Conservation (phyloP, 2,113 vertebrate species). For the Arothron firmamentum region DNA sequence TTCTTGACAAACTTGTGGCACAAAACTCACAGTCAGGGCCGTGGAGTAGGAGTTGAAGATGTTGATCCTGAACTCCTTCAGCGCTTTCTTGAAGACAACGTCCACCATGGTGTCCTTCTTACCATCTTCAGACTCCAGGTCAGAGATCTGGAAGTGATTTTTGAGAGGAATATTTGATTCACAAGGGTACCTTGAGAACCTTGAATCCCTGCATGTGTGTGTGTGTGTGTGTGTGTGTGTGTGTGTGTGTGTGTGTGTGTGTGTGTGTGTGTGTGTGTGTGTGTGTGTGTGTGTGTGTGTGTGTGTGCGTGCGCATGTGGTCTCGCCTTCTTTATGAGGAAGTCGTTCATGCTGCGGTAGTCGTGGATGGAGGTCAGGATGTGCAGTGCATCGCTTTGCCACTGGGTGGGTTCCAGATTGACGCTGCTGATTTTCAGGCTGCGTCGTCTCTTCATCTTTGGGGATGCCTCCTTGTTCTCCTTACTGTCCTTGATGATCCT, state of each 20-base stretch:
- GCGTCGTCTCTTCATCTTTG: constrained; percentile 84
- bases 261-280: background rate
- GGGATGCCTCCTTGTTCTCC: constrained; percentile 93
- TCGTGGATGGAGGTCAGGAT: constrained; percentile 86
- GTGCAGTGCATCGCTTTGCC: constrained; percentile 89
- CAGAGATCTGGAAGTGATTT: constrained; percentile 81
- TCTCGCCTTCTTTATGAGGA: constrained; percentile 93
- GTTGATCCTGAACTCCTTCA: constrained; percentile 96
- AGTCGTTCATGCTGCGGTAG: constrained; percentile 96
- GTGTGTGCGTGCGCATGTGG: no score
- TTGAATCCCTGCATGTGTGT: background rate
- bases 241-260: background rate
- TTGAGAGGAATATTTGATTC: background rate
- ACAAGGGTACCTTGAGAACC: no score
- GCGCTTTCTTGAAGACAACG: constrained; percentile 93
- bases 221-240: background rate
- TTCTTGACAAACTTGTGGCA: no score
- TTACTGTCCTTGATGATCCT: constrained; percentile 80
- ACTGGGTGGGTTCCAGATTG: constrained; percentile 83
- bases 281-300: background rate
- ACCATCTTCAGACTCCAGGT: constrained; percentile 88
- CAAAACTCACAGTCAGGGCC: constrained; percentile 81
- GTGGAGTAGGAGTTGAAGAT: constrained; percentile 97
- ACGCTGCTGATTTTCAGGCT: constrained; percentile 90
- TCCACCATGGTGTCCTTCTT: constrained; percentile 96